Conservation (phyloP, 2,888 invertebrate species). For the Nephrotoma flavescens region DNA sequence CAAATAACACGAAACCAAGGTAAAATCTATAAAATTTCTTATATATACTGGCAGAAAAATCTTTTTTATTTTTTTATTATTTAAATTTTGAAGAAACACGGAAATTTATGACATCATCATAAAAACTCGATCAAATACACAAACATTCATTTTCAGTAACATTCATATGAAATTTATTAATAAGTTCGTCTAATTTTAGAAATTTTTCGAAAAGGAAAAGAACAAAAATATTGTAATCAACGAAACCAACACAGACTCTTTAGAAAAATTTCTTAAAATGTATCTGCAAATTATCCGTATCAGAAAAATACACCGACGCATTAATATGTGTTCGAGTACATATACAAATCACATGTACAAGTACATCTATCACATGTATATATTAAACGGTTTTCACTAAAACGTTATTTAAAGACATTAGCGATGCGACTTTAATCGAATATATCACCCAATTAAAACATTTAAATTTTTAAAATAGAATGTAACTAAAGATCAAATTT, state of each 20-base stretch:
- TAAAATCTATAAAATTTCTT: background rate
- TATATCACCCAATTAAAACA: background rate
- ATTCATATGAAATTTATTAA: background rate
- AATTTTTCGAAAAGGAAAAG: background rate
- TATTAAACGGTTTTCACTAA: no score
- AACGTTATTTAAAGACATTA: background rate
- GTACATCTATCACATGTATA: background rate
- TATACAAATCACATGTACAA: background rate
- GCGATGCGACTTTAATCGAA: background rate
- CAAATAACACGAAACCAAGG: background rate
- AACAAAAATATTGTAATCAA: background rate
- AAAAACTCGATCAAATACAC: background rate
- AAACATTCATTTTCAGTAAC: background rate
- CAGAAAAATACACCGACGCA: no score
- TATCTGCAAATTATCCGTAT: background rate
- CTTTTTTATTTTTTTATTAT: background rate
- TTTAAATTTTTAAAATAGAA: background rate
- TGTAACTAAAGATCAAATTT: background rate
- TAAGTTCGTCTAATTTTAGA: background rate
- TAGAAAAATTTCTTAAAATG: background rate
- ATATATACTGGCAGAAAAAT: background rate
- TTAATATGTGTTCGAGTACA: no score
- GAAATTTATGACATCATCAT: background rate
- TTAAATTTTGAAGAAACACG: background rate
- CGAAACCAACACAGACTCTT: background rate